Conservation (phyloP, 2,797 vertebrate species). For the Acrossocheilus fasciatus region DNA sequence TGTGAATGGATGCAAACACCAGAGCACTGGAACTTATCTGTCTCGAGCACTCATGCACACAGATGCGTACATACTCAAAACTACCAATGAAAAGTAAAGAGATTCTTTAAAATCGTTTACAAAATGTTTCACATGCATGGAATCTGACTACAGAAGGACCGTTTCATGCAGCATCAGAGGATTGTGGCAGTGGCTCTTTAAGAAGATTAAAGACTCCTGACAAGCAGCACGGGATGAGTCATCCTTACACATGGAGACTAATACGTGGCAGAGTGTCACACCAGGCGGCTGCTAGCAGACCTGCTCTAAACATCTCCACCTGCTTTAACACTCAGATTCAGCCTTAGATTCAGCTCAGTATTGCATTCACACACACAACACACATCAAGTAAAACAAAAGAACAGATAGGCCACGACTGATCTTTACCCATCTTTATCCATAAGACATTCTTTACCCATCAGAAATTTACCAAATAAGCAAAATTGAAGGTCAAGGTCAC, state of each 20-base stretch:
- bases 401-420: not conserved
- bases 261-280: constrained; percentile 52
- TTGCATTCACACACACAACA: constrained; percentile 26
- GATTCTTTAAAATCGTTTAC: not conserved
- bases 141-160: not conserved
- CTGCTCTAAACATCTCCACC: constrained; percentile 51
- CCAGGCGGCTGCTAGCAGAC: constrained; percentile 53
- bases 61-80: not conserved
- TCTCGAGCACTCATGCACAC: not conserved
- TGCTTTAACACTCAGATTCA: constrained; percentile 27
- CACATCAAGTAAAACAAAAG: not conserved
- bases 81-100: not conserved
- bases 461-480: not conserved
- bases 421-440: not conserved
- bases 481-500: not conserved
- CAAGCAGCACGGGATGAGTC: constrained; percentile 38
- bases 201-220: constrained; percentile 54
- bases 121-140: constrained; percentile 26
- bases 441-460: not conserved
- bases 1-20: not conserved
- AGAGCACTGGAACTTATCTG: not conserved
- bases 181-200: constrained; percentile 43
- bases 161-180: constrained; percentile 31
- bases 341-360: constrained; percentile 35
- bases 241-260: constrained; percentile 44